phyloP scores from a whole-genome alignment of 1,140 invertebrate genomes.

The Nephila pilipes region DNA sequence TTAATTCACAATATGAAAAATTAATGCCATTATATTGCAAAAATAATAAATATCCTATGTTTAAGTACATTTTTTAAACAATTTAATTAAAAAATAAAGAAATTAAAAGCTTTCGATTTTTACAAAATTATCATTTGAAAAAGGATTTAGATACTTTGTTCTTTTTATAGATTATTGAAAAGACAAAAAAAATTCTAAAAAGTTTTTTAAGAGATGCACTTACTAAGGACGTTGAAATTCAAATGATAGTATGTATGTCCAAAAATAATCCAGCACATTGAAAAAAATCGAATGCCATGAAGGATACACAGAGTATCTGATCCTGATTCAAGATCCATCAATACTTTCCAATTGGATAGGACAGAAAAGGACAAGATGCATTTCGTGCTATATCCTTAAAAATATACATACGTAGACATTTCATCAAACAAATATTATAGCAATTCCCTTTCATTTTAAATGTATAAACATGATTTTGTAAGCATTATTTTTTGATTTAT shows the following conservation, averaged over 20 bases:
- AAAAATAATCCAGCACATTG: constrained; percentile 82
- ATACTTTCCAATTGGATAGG: constrained; percentile 46
- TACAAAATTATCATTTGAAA: too few species aligned
- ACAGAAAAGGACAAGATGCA: constrained; percentile 37
- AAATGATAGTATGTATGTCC: constrained; percentile 80
- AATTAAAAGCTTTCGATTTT: too few species aligned
- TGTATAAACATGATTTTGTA: not conserved
- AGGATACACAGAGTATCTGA: constrained; percentile 63
- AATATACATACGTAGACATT: too few species aligned
- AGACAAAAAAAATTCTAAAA: too few species aligned
- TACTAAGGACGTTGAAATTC: constrained; percentile 73
- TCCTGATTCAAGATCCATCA: constrained; percentile 49
- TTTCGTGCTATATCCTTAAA: constrained; percentile 9
- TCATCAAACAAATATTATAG: not conserved
- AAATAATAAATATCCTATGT: too few species aligned
- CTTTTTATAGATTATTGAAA: too few species aligned
- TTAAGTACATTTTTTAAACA: too few species aligned
- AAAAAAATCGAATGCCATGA: constrained; percentile 79
- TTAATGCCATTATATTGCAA: too few species aligned
- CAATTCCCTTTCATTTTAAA: not conserved
- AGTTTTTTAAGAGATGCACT: not conserved
- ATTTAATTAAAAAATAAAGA: too few species aligned
- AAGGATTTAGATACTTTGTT: too few species aligned
- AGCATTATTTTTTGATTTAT: not conserved
- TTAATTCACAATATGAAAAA: too few species aligned